Percentiles rank a stretch among this genome's conserved stretches.
Conservation (phyloP, 2,797 vertebrate species). For the Lates japonicus region DNA sequence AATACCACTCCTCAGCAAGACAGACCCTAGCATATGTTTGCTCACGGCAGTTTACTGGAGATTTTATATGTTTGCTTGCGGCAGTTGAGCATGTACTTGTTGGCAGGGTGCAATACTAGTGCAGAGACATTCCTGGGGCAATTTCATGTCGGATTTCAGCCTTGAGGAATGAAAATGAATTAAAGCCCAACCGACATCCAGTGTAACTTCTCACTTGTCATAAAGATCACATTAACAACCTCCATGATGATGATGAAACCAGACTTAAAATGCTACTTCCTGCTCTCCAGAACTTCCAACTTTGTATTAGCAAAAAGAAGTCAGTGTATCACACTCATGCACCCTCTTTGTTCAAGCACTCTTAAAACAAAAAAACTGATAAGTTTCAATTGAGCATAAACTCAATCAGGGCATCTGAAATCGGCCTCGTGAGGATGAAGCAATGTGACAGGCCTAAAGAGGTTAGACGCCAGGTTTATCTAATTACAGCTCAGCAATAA, state of each 20-base stretch:
- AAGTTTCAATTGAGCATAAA: slow-evolving; percentile 82
- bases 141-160: slow-evolving; percentile 40
- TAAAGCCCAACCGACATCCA: slow-evolving; percentile 6
- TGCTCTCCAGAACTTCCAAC: neutral
- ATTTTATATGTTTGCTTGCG: slow-evolving; percentile 38
- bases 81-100: slow-evolving; percentile 27
- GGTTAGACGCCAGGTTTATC: slow-evolving; percentile 81
- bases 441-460: slow-evolving; percentile 84
- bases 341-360: slow-evolving; percentile 37
- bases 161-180: slow-evolving; percentile 28
- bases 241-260: slow-evolving; percentile 2
- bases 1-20: neutral
- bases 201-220: neutral
- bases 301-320: neutral
- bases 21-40: slow-evolving; percentile 57
- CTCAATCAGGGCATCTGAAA: slow-evolving; percentile 77
- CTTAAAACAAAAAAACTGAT: slow-evolving; percentile 62
- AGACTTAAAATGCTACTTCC: slow-evolving; percentile 6
- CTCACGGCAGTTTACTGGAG: slow-evolving; percentile 46
- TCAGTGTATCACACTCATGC: slow-evolving; percentile 26
- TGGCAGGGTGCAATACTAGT: slow-evolving; percentile 26
- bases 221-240: neutral
- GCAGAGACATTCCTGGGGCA: slow-evolving; percentile 46
- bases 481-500: slow-evolving; percentile 84
- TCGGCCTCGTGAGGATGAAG: slow-evolving; percentile 80